These are phyloP conservation scores for Gallinago media DNA, from an alignment of 2,113 vertebrate genomes.

Conservation along the genomic window DNA sequence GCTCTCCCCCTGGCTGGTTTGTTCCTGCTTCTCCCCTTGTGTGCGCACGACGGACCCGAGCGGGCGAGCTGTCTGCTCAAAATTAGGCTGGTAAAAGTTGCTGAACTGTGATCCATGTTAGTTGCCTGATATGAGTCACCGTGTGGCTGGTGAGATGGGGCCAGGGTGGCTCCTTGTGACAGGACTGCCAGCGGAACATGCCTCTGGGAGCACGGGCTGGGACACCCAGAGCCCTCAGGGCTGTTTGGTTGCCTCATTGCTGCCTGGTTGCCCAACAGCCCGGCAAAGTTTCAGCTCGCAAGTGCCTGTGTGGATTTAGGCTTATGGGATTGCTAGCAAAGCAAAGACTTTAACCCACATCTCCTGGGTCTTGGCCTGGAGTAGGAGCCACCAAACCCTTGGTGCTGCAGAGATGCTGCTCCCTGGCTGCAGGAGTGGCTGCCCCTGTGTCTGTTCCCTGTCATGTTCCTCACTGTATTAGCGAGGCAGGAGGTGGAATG, in stretches of 20 bases:
- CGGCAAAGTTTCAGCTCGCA: background rate
- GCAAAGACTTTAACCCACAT: background rate
- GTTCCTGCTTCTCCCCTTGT: background rate
- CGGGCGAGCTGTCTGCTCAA: background rate
- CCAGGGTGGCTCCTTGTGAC: background rate
- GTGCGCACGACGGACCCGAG: background rate
- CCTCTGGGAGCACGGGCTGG: rapidly evolving
- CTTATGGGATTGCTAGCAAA: background rate
- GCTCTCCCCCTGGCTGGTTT: background rate
- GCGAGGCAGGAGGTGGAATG: background rate
- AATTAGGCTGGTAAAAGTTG: background rate
- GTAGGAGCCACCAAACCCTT: background rate
- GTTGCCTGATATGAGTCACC: background rate
- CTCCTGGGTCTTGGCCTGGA: rapidly evolving
- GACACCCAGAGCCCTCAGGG: background rate
- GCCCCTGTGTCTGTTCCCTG: background rate
- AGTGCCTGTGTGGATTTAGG: background rate
- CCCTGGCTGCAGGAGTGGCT: background rate
- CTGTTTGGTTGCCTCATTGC: background rate
- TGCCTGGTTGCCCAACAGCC: background rate
- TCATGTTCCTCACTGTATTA: background rate
- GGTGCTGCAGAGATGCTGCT: background rate
- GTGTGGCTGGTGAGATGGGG: background rate
- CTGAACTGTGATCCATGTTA: background rate
- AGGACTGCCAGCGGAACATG: background rate